Evolutionary conservation across 2,888 invertebrate species (phyloP), one percentile per base, ranked within the genome.

Genomic region (Metallyticus violacea): DNA sequence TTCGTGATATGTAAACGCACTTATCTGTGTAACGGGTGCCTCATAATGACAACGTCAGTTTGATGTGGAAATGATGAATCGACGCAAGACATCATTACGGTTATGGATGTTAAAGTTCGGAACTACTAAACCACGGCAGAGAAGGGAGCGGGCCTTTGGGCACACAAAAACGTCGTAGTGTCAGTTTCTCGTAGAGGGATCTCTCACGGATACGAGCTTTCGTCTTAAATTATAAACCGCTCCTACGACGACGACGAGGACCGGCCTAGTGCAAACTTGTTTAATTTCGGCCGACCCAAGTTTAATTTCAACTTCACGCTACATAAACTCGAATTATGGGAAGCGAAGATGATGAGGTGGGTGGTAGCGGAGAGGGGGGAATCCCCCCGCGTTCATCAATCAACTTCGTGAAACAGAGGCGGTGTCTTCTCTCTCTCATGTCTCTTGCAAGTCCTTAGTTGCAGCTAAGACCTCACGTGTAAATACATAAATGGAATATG

Each of bases 291-390:
- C 28, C 40, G 40, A 62, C 83, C 40, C 27, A 83, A 83, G 83
- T 83, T 83, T 83, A 83, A 83, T 83, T 83, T 83, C 83, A 83
- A 77, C 83, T 83, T 77, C 28, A 83, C 83, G 83, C 83, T 83
- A 83, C 77, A 83, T 83, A 83, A 83, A 83, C 83, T 83, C 26
- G 83, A 83, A 83, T 83, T 83, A 83, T 83, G 83, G 83, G 77
- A 77, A 27, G n/a, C n/a, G 77, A 77, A 77, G 40, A 62, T 62
- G 40, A 62, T 62, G 40, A 62, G 40, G 40, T 62, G 77, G 83
- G 77, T 62, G 28, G n/a, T 7, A 83, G 77, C 77, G 77, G 83
- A 28, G 77, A 29, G 28, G 76, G 83, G 77, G 29, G 29, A 28
- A 83, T 28, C 28, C 77, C 28, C 83, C 27, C 76, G 26, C 83